Percentiles rank a stretch among this genome's conserved stretches.
These are phyloP conservation scores for Leptodactylus fuscus DNA, from an alignment of 2,113 vertebrate genomes.

Conservation along the genomic window DNA sequence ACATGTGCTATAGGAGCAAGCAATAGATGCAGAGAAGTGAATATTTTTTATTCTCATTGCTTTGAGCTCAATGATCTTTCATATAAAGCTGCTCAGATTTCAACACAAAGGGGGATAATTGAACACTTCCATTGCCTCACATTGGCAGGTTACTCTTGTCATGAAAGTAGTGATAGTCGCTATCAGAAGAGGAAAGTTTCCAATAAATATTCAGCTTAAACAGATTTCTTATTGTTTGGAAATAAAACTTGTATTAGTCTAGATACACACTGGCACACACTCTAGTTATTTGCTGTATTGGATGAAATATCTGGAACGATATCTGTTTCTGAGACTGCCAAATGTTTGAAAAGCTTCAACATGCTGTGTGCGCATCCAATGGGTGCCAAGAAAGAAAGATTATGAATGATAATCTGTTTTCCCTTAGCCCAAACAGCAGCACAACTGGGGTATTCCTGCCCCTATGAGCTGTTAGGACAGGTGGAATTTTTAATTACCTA, in stretches of 20 bases:
- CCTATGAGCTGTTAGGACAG: too few relatives aligned
- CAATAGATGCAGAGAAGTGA: too few relatives aligned
- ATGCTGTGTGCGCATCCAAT: background rate
- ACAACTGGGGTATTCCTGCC: too few relatives aligned
- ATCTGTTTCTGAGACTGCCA: background rate
- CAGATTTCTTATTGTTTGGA: background rate
- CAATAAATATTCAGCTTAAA: background rate
- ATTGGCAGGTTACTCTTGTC: background rate
- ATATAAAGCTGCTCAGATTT: background rate
- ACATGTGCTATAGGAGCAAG: too few relatives aligned
- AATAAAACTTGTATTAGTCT: background rate
- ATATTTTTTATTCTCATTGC: too few relatives aligned
- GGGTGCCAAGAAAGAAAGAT: too few relatives aligned
- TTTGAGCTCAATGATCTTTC: background rate
- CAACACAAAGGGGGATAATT: background rate
- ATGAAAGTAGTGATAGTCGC: background rate
- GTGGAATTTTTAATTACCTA: too few relatives aligned
- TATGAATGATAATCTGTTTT: too few relatives aligned
- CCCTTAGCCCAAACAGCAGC: too few relatives aligned
- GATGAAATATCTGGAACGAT: background rate
- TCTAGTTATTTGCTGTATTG: background rate
- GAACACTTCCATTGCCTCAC: background rate
- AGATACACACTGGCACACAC: background rate
- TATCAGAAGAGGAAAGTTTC: background rate
- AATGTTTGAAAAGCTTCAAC: background rate